These are phyloP conservation scores for Hydrotaea cyrtoneurina DNA, from an alignment of 2,888 invertebrate species.

Conservation along the genomic window DNA sequence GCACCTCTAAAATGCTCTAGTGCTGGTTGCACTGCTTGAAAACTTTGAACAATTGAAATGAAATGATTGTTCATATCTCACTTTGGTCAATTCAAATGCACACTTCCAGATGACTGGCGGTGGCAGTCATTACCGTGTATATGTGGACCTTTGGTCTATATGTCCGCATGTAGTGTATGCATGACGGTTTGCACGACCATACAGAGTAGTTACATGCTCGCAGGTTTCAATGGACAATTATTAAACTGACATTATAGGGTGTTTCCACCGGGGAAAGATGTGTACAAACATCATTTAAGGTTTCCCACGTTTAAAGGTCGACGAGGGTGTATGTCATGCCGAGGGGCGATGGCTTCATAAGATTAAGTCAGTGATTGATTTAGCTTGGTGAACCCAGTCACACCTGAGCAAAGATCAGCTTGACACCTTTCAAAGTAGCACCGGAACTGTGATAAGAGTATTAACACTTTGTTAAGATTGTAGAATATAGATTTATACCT, in stretches of 20 bases:
- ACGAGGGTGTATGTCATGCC: too few relatives aligned
- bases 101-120: constrained; percentile 22
- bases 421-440: too few relatives aligned
- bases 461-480: too few relatives aligned
- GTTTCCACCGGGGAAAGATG: not conserved
- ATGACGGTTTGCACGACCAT: not conserved
- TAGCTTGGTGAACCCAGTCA: too few relatives aligned
- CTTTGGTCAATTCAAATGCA: constrained; percentile 54
- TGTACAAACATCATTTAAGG: too few relatives aligned
- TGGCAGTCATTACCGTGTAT: not conserved
- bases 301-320: too few relatives aligned
- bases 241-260: constrained; percentile 1
- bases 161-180: not conserved
- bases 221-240: not conserved
- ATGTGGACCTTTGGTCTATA: not conserved
- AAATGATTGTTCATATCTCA: constrained; percentile 57
- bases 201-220: not conserved
- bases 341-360: too few relatives aligned
- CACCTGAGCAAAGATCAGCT: too few relatives aligned
- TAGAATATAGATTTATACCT: too few relatives aligned
- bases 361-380: too few relatives aligned
- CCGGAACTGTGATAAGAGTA: too few relatives aligned
- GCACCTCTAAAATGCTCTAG: constrained; percentile 51
- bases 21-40: not conserved
- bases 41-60: constrained; percentile 24